These are phyloP conservation scores for Nixonia krombeini DNA, from an alignment of 1,140 invertebrate species.

Conservation along the genomic window DNA sequence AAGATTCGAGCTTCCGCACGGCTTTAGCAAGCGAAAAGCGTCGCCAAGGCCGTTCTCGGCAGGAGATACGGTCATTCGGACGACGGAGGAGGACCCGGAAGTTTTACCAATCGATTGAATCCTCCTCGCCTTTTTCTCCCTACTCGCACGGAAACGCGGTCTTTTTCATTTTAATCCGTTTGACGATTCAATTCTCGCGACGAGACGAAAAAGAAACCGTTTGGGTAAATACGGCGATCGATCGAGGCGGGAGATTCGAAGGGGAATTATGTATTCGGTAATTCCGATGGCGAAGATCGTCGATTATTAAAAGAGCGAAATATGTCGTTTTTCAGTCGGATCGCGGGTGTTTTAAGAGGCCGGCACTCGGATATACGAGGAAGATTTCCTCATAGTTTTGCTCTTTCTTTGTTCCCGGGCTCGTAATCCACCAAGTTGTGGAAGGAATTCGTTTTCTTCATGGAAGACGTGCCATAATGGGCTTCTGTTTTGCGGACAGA, in stretches of 20 bases:
- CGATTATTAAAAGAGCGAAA: too few relatives aligned
- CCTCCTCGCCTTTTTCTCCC: slow-evolving; percentile 1
- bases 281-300: too few relatives aligned
- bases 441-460: background rate
- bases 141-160: slow-evolving; percentile 3
- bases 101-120: background rate
- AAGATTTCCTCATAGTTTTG: background rate
- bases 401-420: background rate
- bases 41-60: too few relatives aligned
- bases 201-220: too few relatives aligned
- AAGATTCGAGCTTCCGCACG: slow-evolving; percentile 7
- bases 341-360: too few relatives aligned
- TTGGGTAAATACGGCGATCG: too few relatives aligned
- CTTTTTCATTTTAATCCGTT: slow-evolving; percentile 25
- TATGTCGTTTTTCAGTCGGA: too few relatives aligned
- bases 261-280: too few relatives aligned
- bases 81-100: background rate
- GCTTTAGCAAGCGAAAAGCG: background rate
- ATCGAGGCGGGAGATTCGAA: too few relatives aligned
- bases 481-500: slow-evolving; percentile 13
- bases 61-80: background rate
- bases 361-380: background rate
- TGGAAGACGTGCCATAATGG: slow-evolving; percentile 29
- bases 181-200: too few relatives aligned
- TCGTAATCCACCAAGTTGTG: background rate